Evolutionary conservation across 2,113 vertebrate species (phyloP).

Genomic region (Pimephales promelas): DNA sequence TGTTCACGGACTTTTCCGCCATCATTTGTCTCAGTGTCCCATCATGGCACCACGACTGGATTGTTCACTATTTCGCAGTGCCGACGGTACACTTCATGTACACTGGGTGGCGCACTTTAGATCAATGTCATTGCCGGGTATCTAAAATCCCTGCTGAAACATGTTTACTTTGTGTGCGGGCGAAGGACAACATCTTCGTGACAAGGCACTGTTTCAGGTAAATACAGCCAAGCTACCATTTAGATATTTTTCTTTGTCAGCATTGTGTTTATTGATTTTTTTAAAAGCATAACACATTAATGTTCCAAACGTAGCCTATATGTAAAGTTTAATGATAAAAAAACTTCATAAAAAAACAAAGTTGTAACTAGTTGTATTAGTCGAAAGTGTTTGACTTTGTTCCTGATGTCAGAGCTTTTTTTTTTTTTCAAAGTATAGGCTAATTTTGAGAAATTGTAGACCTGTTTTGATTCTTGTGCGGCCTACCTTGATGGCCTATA

Average conservation of each 20-base stretch:
- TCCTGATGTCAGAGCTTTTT: not conserved
- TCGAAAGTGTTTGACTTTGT: not conserved
- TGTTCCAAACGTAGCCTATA: not conserved
- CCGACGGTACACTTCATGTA: slow-evolving; percentile 59
- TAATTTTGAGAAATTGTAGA: not conserved
- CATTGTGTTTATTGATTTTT: not conserved
- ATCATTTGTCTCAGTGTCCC: slow-evolving; percentile 71
- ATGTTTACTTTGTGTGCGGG: slow-evolving; percentile 40
- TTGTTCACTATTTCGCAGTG: slow-evolving; percentile 51
- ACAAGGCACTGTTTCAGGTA: slow-evolving; percentile 22
- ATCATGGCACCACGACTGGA: slow-evolving; percentile 55
- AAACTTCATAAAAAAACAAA: not conserved
- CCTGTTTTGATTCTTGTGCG: not conserved
- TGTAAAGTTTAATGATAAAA: not conserved
- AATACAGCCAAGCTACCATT: slow-evolving; percentile 34
- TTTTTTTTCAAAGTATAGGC: not conserved
- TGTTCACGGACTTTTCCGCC: slow-evolving; percentile 69
- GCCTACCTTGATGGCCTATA: too few relatives aligned
- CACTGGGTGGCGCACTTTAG: slow-evolving; percentile 94
- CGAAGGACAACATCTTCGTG: slow-evolving; percentile 43
- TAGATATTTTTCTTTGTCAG: not conserved
- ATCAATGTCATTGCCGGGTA: slow-evolving; percentile 99
- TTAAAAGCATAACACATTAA: not conserved
- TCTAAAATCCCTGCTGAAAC: slow-evolving; percentile 64
- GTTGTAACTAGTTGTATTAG: not conserved